Percentiles rank a stretch among this genome's conserved stretches.
These are phyloP conservation scores for Papilio elwesi DNA, from an alignment of 2,888 invertebrate genomes.

Conservation along the genomic window DNA sequence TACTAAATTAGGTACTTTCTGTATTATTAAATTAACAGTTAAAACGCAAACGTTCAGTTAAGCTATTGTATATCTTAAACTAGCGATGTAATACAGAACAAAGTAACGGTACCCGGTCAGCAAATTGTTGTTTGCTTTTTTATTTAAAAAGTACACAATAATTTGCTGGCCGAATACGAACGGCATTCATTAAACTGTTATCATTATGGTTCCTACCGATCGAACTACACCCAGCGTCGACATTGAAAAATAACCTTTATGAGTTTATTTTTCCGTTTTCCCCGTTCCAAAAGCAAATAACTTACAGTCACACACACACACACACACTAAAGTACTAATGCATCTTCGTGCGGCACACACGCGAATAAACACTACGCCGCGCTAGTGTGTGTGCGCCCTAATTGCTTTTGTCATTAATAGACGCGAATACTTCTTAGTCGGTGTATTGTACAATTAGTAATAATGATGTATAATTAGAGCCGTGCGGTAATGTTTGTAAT, in stretches of 20 bases:
- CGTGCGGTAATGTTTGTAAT: conserved; percentile 55
- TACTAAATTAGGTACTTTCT: no score
- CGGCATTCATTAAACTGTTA: conserved; percentile 27
- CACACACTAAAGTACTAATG: conserved; percentile 41
- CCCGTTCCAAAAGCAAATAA: conserved; percentile 35
- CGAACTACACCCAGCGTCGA: conserved; percentile 16
- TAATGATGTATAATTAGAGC: conserved; percentile 82
- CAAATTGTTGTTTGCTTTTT: background rate
- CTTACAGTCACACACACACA: conserved; percentile 39
- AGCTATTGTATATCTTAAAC: background rate
- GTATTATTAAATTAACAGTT: no score
- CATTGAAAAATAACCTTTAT: conserved; percentile 35
- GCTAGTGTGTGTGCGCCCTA: conserved; percentile 74
- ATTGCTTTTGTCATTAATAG: conserved; percentile 84
- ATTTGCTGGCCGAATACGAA: conserved; percentile 22
- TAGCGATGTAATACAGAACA: background rate
- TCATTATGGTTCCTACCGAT: conserved; percentile 30
- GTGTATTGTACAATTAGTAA: conserved; percentile 81
- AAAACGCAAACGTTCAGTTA: no score
- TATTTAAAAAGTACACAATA: background rate
- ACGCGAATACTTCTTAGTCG: conserved; percentile 82
- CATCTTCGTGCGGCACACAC: conserved; percentile 39
- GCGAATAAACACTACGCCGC: conserved; percentile 38
- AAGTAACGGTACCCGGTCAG: background rate
- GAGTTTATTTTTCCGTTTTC: conserved; percentile 39